These are phyloP conservation scores for Corvus hawaiiensis DNA, from an alignment of 2,113 vertebrate species.

Conservation along the genomic window DNA sequence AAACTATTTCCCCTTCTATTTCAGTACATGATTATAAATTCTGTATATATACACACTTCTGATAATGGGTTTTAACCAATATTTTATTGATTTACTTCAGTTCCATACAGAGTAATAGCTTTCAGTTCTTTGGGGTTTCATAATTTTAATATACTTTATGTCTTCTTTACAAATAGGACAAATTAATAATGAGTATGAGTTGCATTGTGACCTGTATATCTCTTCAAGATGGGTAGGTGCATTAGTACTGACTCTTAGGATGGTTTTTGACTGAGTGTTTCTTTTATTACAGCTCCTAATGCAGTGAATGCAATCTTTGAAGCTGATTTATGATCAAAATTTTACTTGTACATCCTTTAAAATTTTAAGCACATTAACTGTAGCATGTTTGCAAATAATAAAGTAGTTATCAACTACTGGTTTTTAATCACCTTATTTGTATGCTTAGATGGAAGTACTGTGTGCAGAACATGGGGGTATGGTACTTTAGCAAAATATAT, in stretches of 20 bases:
- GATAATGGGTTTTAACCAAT: not conserved
- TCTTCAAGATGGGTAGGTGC: not conserved
- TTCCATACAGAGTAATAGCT: not conserved
- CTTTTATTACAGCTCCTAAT: not conserved
- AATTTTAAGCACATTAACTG: not conserved
- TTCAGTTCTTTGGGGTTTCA: not conserved
- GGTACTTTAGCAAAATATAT: not conserved
- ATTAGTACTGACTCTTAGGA: not conserved
- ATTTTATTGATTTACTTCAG: not conserved
- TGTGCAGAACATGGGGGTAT: not conserved
- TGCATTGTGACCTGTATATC: not conserved
- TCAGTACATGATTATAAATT: not conserved
- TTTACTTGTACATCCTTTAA: not conserved
- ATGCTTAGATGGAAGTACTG: not conserved
- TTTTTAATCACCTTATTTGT: not conserved
- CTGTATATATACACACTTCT: not conserved
- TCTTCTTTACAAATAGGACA: not conserved
- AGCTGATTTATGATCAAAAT: not conserved
- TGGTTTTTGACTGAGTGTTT: conserved; percentile 2
- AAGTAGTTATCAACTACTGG: not conserved
- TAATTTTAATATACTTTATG: not conserved
- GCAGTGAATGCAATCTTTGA: not conserved
- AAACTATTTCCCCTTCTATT: not conserved
- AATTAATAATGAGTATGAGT: not conserved
- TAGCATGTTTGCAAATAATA: not conserved